Evolutionary conservation across 2,113 vertebrate genomes (phyloP).

Genomic region (Apteryx owenii): DNA sequence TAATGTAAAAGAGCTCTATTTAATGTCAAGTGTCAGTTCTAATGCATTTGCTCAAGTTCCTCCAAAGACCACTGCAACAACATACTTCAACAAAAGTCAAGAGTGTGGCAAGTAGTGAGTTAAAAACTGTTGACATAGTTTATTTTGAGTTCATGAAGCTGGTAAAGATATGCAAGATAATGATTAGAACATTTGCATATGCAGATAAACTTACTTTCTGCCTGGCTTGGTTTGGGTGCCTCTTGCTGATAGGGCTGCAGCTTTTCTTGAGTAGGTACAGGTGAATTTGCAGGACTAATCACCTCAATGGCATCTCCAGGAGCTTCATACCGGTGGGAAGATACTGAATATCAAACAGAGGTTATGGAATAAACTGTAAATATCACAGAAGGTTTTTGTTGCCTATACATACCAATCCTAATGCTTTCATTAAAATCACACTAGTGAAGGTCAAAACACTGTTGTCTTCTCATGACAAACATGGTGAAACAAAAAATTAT

Average conservation of each 20-base stretch:
- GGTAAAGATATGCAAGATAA: not conserved
- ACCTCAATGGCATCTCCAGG: constrained; percentile 92
- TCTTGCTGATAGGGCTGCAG: constrained; percentile 81
- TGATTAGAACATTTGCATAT: not conserved
- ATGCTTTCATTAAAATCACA: not conserved
- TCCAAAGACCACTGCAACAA: not conserved
- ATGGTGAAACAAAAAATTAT: not conserved
- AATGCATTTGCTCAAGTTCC: not conserved
- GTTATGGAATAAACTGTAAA: constrained; percentile 25
- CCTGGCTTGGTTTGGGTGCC: constrained; percentile 76
- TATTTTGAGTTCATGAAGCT: not conserved
- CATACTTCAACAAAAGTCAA: not conserved
- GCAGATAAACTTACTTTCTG: constrained; percentile 80
- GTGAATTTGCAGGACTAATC: constrained; percentile 94
- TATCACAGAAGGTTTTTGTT: not conserved
- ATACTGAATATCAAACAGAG: constrained; percentile 79
- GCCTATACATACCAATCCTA: not conserved
- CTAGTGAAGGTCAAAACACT: not conserved
- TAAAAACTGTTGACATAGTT: not conserved
- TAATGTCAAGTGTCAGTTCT: not conserved
- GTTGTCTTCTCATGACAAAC: not conserved
- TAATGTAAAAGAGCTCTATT: not conserved
- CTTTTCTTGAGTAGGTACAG: constrained; percentile 89
- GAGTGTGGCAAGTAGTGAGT: not conserved
- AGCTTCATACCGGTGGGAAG: constrained; percentile 92